phyloP scores from a whole-genome alignment of 2,888 invertebrate species.

The Biston stratarius region DNA sequence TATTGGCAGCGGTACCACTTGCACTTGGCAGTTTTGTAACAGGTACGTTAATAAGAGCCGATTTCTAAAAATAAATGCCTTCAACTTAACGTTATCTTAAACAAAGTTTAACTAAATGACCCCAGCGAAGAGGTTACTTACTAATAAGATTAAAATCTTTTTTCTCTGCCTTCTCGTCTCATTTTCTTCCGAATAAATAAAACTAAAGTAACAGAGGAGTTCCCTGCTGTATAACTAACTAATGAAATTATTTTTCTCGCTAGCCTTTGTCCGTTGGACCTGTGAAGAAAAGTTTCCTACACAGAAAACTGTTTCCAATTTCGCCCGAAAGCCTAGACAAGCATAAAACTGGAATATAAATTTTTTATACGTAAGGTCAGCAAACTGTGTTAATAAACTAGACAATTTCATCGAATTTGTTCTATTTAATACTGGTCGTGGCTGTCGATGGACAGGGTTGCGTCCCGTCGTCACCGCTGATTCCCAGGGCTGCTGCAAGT shows the following conservation, averaged over 20 bases:
- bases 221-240: constrained; percentile 30
- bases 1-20: too few relatives aligned
- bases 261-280: constrained; percentile 11
- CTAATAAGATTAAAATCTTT: constrained; percentile 28
- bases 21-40: too few relatives aligned
- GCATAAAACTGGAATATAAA: neutral
- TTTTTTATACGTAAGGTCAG: too few relatives aligned
- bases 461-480: too few relatives aligned
- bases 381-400: too few relatives aligned
- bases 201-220: constrained; percentile 26
- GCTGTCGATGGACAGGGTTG: too few relatives aligned
- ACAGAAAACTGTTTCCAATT: constrained; percentile 9
- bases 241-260: constrained; percentile 31
- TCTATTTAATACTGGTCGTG: too few relatives aligned
- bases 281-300: constrained; percentile 12
- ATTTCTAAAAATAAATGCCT: too few relatives aligned
- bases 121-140: constrained; percentile 2
- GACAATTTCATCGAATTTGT: too few relatives aligned
- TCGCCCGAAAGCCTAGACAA: constrained; percentile 2
- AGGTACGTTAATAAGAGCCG: too few relatives aligned
- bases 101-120: constrained; percentile 5
- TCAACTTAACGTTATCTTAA: constrained; percentile 4
- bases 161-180: constrained; percentile 11
- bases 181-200: constrained; percentile 21
- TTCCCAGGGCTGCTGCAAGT: too few relatives aligned